These are phyloP conservation scores for Oreochromis aureus DNA, from an alignment of 2,113 vertebrate genomes.

Conservation along the genomic window DNA sequence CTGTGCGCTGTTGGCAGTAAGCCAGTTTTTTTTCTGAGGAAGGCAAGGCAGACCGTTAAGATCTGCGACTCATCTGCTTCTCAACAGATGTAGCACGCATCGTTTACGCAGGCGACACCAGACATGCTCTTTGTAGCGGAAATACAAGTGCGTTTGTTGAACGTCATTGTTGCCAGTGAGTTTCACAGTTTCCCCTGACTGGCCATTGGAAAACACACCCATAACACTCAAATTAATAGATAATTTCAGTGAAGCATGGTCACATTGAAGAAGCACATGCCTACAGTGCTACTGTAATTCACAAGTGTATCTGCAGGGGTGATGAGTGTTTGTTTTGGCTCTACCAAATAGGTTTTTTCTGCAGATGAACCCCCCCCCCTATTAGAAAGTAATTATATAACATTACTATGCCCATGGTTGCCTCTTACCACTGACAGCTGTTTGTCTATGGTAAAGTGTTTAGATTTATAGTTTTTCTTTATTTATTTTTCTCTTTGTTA, in stretches of 20 bases:
- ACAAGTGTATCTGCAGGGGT: neutral
- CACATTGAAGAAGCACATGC: neutral
- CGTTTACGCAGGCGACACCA: constrained; percentile 9
- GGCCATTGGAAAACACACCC: neutral
- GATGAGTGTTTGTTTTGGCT: neutral
- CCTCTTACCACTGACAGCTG: neutral
- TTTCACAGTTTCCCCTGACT: constrained; percentile 1
- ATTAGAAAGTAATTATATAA: neutral
- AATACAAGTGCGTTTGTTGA: neutral
- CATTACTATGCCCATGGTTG: neutral
- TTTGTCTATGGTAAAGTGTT: neutral
- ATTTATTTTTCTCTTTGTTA: neutral
- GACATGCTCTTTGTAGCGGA: neutral
- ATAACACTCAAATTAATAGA: neutral
- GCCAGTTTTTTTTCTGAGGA: constrained; percentile 19
- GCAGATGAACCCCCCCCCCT: neutral
- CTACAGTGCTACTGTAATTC: neutral
- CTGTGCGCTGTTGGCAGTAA: constrained; percentile 19
- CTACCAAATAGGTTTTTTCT: neutral
- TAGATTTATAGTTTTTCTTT: neutral
- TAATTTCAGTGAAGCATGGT: constrained; percentile 2
- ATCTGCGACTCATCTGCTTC: constrained; percentile 46
- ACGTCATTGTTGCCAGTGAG: neutral
- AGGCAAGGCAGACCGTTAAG: constrained; percentile 23
- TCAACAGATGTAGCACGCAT: constrained; percentile 32